These are phyloP conservation scores for Helostoma temminkii DNA, from an alignment of 2,797 vertebrate genomes.

Conservation along the genomic window DNA sequence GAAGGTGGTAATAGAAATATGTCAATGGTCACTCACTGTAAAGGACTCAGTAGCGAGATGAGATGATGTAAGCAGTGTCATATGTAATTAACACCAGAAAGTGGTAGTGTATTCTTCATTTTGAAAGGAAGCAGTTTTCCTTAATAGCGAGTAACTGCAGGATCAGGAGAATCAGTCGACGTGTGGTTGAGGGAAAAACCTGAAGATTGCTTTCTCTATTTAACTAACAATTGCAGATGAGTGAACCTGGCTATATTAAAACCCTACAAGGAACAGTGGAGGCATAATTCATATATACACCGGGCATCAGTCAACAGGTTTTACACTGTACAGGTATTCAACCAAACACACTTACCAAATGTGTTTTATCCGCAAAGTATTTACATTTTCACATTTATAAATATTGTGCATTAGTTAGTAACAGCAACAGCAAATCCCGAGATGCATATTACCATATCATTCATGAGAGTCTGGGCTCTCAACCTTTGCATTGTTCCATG, in stretches of 20 bases:
- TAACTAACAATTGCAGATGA: constrained; percentile 5
- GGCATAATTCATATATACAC: constrained; percentile 42
- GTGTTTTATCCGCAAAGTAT: constrained; percentile 53
- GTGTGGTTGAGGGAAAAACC: not conserved
- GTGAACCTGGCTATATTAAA: constrained; percentile 25
- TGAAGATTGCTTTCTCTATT: not conserved
- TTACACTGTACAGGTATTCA: constrained; percentile 60
- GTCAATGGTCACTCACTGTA: not conserved
- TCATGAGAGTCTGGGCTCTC: constrained; percentile 21
- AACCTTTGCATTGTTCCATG: not conserved
- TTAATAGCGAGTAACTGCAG: constrained; percentile 13
- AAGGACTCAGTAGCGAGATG: not conserved
- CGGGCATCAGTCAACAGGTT: constrained; percentile 24
- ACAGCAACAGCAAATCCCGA: constrained; percentile 62
- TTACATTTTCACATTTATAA: constrained; percentile 75
- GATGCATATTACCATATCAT: constrained; percentile 38
- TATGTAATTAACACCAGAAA: not conserved
- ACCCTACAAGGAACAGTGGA: constrained; percentile 39
- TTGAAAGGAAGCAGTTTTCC: not conserved
- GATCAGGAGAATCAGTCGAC: constrained; percentile 10
- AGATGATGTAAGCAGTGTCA: not conserved
- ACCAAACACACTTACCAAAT: constrained; percentile 40
- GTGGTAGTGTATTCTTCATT: constrained; percentile 7
- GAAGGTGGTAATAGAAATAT: constrained; percentile 13
- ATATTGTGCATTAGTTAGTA: constrained; percentile 66